Evolutionary conservation across 2,113 vertebrate species (phyloP).

Genomic region (Cacatua alba): DNA sequence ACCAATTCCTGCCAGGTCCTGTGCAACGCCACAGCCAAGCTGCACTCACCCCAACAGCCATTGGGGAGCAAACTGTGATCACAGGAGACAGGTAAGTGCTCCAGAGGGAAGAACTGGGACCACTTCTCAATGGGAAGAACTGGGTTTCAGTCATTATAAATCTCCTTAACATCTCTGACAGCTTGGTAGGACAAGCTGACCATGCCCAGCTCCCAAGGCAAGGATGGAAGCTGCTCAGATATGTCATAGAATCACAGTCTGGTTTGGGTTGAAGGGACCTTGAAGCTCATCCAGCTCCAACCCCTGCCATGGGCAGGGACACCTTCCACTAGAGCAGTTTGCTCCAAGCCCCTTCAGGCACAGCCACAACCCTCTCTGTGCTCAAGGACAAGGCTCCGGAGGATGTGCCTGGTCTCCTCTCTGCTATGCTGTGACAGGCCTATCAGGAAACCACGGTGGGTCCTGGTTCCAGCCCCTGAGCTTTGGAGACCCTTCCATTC

Average conservation of each 20-base stretch:
- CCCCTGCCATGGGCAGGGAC: not conserved
- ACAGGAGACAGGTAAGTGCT: not conserved
- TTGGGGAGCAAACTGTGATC: accelerated
- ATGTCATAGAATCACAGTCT: not conserved
- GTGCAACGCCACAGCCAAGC: accelerated
- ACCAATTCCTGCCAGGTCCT: not conserved
- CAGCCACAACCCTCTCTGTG: not conserved
- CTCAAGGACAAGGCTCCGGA: not conserved
- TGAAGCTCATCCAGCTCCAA: not conserved
- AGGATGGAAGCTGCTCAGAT: not conserved
- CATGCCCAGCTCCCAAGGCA: not conserved
- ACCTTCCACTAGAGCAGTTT: not conserved
- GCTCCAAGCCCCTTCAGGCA: not conserved
- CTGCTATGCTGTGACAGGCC: accelerated
- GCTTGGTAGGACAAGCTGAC: not conserved
- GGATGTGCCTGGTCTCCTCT: accelerated
- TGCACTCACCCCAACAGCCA: not conserved
- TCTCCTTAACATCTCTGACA: accelerated
- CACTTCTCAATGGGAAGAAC: not conserved
- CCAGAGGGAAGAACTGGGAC: not conserved
- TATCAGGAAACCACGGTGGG: not conserved
- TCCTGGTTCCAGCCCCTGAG: not conserved
- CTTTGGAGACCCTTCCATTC: not conserved
- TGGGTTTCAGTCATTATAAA: not conserved
- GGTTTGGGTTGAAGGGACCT: not conserved